These are phyloP conservation scores for Philaenus spumarius DNA, from an alignment of 1,140 invertebrate species.

Conservation along the genomic window DNA sequence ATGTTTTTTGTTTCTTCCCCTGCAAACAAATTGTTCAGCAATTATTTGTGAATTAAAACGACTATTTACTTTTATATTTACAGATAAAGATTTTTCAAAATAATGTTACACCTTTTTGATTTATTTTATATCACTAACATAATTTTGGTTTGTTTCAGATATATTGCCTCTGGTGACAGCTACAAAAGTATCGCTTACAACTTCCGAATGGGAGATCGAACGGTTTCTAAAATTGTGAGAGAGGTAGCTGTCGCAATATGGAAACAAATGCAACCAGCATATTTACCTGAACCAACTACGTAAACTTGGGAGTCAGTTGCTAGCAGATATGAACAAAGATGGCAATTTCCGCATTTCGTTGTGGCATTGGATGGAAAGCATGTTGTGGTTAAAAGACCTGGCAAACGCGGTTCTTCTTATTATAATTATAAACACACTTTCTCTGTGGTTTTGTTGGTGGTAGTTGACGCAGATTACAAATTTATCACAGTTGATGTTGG, in stretches of 20 bases:
- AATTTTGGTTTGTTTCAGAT: neutral
- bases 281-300: slow-evolving; percentile 19
- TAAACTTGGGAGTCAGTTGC: slow-evolving; percentile 28
- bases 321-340: slow-evolving; percentile 27
- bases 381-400: slow-evolving; percentile 29
- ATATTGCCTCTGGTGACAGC: neutral
- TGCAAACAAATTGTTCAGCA: slow-evolving; percentile 2
- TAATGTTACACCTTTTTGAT: neutral
- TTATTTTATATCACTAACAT: neutral
- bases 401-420: slow-evolving; percentile 24
- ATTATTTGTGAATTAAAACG: neutral
- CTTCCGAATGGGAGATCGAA: slow-evolving; percentile 24
- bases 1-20: slow-evolving; percentile 12
- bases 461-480: slow-evolving; percentile 31
- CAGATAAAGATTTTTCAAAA: no score
- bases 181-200: slow-evolving; percentile 10
- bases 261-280: slow-evolving; percentile 1
- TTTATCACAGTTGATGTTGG: slow-evolving; percentile 34
- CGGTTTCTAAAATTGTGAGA: slow-evolving; percentile 20
- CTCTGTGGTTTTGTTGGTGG: slow-evolving; percentile 33
- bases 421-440: slow-evolving; percentile 15
- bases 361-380: slow-evolving; percentile 38
- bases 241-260: slow-evolving; percentile 18
- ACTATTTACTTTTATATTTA: neutral
- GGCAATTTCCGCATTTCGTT: slow-evolving; percentile 40